phyloP scores from a whole-genome alignment of 2,113 vertebrate species.

The Callocephalon fimbriatum region DNA sequence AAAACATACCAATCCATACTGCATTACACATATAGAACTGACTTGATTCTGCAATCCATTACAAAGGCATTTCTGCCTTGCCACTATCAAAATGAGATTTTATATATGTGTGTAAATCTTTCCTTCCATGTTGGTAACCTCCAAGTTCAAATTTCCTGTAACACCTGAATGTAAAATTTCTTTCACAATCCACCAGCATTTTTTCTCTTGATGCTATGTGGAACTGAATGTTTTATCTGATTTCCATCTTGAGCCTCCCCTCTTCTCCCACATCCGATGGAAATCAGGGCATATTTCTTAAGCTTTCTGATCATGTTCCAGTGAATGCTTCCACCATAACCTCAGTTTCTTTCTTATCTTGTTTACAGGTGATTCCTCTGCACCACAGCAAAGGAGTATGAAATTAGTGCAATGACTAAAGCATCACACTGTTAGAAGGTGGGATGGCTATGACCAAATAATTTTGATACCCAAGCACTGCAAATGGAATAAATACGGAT shows the following conservation, averaged over 20 bases:
- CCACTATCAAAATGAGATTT: not conserved
- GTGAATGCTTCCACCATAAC: not conserved
- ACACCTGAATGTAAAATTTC: not conserved
- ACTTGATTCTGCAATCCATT: not conserved
- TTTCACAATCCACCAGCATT: not conserved
- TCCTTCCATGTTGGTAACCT: not conserved
- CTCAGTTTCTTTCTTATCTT: not conserved
- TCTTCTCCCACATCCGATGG: not conserved
- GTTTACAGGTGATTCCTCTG: not conserved
- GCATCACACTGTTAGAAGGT: not conserved
- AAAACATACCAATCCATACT: not conserved
- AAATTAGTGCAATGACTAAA: not conserved
- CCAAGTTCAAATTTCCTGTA: not conserved
- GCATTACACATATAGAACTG: not conserved
- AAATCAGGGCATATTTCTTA: conserved; percentile 10
- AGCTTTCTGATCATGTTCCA: not conserved
- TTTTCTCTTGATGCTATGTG: not conserved
- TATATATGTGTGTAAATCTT: not conserved
- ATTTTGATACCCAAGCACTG: not conserved
- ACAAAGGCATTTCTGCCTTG: not conserved
- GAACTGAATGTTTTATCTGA: not conserved
- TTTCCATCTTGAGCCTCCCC: not conserved
- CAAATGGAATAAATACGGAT: not conserved
- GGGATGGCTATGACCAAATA: not conserved
- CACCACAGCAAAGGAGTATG: not conserved